Evolutionary conservation across 1,140 invertebrate species (phyloP), one percentile per base, ranked within the genome.

Genomic region (Pantala flavescens): DNA sequence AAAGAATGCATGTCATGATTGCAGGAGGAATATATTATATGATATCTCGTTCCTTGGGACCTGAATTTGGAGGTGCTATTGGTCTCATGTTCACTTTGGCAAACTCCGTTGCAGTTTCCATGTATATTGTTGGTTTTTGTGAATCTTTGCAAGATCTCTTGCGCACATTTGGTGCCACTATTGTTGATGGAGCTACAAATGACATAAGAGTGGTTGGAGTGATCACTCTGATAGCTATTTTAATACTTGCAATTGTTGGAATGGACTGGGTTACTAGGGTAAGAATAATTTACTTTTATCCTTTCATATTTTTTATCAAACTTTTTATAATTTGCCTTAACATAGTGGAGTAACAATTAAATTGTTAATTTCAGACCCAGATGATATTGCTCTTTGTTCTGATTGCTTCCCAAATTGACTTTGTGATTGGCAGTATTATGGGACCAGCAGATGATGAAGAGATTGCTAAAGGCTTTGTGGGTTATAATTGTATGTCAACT

Each of bases 31-130:
- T 87, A 24, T 88, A 88, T 78, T 88, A 87, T 81, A 85, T 89
- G 83, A 88, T 87, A 78, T 88, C 86, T 7, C 81, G 89, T 28
- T 88, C 87, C 77, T 80, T 90, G 19, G 89, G 89, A 14, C 88
- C 88, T 16, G 88, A 90, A 79, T 90, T 87, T 81, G 89, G 88
- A 76, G 88, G 87, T 73, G 85, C 88, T 71, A 89, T 90, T 75
- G 89, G 89, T 3, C 78, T 90, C 5, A 86, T 90, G 75, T 89
- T 90, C 77, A 88, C 87, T 43, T 77, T 90, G 28, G 88, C 88
- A 23, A 90, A 90, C 80, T 86, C 87, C 23, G 83, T 90, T 16
- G 88, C 87, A 72, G 86, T 87, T 21, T 84, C 89, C 11, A 87
- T 90, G 85, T 87, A 88, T 80, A 84, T 88, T 43, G 88, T 90